Percentiles rank a stretch among this genome's conserved stretches.
Evolutionary conservation across 2,113 vertebrate species (phyloP).

Genomic region (Copsychus sechellarum): DNA sequence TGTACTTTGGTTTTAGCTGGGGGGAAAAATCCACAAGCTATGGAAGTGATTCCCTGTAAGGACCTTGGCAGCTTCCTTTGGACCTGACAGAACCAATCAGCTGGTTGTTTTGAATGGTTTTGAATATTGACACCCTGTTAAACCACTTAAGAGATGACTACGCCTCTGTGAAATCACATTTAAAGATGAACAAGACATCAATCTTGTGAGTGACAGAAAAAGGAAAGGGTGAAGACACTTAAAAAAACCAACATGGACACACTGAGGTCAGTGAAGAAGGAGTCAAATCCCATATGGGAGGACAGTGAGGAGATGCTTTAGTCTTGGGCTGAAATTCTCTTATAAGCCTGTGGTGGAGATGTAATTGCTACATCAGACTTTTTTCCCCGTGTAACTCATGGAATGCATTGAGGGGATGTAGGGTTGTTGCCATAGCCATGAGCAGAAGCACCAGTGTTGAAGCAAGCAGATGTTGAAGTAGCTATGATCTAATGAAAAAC

Average conservation of each 20-base stretch:
- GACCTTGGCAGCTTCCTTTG: background rate
- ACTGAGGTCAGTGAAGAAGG: background rate
- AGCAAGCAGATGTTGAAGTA: background rate
- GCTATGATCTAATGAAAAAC: background rate
- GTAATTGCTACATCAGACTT: background rate
- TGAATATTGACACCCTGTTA: background rate
- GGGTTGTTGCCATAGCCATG: rapidly evolving
- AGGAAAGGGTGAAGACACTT: background rate
- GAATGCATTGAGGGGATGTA: background rate
- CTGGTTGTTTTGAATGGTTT: background rate
- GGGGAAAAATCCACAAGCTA: background rate
- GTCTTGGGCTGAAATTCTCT: background rate
- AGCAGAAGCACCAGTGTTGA: background rate
- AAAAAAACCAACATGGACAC: background rate
- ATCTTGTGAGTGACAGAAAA: background rate
- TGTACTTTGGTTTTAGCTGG: rapidly evolving
- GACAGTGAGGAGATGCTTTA: background rate
- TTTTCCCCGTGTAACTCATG: background rate
- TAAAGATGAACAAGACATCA: background rate
- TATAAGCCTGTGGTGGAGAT: background rate
- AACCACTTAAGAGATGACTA: background rate
- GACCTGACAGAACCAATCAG: background rate
- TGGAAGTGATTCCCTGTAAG: background rate
- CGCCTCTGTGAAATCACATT: background rate
- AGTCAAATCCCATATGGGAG: background rate